phyloP scores from a whole-genome alignment of 2,113 vertebrate genomes.

The Thermophis baileyi region DNA sequence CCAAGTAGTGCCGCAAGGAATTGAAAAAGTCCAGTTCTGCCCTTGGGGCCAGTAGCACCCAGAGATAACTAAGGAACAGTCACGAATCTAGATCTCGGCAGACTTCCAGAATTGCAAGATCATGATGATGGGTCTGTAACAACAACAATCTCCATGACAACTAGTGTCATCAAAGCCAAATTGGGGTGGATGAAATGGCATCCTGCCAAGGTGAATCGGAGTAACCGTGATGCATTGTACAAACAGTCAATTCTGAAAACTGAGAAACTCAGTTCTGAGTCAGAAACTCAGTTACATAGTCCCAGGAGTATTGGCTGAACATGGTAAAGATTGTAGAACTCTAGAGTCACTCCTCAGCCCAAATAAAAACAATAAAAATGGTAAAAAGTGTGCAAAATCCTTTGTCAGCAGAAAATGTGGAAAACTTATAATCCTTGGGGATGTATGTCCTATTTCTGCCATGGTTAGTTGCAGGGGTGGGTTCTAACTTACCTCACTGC shows the following conservation, averaged over 20 bases:
- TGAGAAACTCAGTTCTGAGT: not conserved
- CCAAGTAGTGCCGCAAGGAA: not conserved
- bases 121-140: not conserved
- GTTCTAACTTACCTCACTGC: too few species aligned
- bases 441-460: not conserved
- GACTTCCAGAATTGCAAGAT: not conserved
- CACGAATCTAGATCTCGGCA: not conserved
- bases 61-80: not conserved
- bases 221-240: not conserved
- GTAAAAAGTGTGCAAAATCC: not conserved
- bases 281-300: not conserved
- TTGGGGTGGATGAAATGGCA: not conserved
- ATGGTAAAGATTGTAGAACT: not conserved
- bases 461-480: too few species aligned
- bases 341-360: not conserved
- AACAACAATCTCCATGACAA: not conserved
- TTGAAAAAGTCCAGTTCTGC: not conserved
- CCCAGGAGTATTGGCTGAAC: not conserved
- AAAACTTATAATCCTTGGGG: not conserved
- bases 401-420: not conserved
- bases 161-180: not conserved
- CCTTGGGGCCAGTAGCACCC: not conserved
- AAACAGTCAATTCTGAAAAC: not conserved
- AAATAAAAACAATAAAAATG: not conserved
- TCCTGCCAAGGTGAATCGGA: not conserved